Percentiles rank a stretch among this genome's conserved stretches.
phyloP scores from a whole-genome alignment of 1,140 invertebrate species.

The Diabrotica undecimpunctata region DNA sequence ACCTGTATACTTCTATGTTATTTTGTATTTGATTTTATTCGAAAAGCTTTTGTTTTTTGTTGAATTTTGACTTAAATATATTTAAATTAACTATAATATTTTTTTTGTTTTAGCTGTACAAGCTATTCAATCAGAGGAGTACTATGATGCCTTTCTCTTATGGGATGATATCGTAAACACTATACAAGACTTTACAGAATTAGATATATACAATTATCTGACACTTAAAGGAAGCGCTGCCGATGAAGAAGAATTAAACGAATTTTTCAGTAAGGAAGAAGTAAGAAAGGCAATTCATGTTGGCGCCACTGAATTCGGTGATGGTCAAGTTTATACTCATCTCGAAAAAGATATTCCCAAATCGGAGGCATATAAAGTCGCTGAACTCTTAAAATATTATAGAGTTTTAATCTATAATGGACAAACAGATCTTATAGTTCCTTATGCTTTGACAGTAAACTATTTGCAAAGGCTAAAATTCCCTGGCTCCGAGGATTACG shows the following conservation, averaged over 20 bases:
- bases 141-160: constrained; percentile 56
- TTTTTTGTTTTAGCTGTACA: constrained; percentile 28
- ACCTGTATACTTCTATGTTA: too few species aligned
- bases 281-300: constrained; percentile 53
- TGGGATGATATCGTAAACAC: too few species aligned
- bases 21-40: too few species aligned
- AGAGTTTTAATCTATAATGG: constrained; percentile 72
- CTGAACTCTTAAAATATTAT: constrained; percentile 64
- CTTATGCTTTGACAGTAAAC: constrained; percentile 71
- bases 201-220: constrained; percentile 37
- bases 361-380: constrained; percentile 70
- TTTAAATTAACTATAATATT: not conserved
- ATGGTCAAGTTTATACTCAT: constrained; percentile 57
- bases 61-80: too few species aligned
- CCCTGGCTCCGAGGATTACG: constrained; percentile 59
- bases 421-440: constrained; percentile 79
- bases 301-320: constrained; percentile 51
- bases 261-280: constrained; percentile 56
- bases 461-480: constrained; percentile 65
- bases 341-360: constrained; percentile 78
- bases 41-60: too few species aligned
- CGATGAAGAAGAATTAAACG: constrained; percentile 46
- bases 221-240: constrained; percentile 47
- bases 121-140: constrained; percentile 58
- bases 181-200: constrained; percentile 40